Percentiles rank a stretch among this genome's conserved stretches.
Evolutionary conservation across 1,140 invertebrate genomes (phyloP).

Genomic region (Bombus pascuorum): DNA sequence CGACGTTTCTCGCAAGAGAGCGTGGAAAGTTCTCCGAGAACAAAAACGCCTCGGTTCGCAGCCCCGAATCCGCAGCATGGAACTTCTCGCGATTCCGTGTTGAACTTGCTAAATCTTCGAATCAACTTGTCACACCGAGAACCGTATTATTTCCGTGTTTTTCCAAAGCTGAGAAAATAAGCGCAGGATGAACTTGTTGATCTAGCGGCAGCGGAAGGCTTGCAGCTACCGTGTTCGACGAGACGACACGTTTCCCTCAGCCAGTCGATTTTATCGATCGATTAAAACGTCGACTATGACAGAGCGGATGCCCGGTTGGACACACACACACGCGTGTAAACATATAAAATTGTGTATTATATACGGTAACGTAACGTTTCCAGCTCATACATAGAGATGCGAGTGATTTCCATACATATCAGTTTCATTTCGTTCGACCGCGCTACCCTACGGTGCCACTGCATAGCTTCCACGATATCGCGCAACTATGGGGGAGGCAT

Average conservation of each 20-base stretch:
- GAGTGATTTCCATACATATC: constrained; percentile 73
- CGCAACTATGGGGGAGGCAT: background rate
- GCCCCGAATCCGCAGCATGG: no score
- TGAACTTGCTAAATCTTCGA: background rate
- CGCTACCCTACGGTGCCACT: constrained; percentile 26
- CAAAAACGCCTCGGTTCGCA: no score
- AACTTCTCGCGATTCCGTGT: background rate
- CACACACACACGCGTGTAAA: constrained; percentile 35
- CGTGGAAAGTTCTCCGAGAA: no score
- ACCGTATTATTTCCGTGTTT: background rate
- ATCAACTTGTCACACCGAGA: background rate
- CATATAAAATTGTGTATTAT: constrained; percentile 49
- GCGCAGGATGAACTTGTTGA: constrained; percentile 11
- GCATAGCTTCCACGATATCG: constrained; percentile 12
- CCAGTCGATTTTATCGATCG: constrained; percentile 37
- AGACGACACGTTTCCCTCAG: background rate
- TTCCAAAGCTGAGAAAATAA: background rate
- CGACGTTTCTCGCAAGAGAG: no score
- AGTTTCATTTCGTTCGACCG: constrained; percentile 68
- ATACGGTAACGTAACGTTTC: constrained; percentile 55
- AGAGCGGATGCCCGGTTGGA: background rate
- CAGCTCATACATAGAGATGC: constrained; percentile 70
- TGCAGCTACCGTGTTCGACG: background rate
- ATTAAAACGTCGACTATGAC: constrained; percentile 9
- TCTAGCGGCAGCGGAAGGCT: background rate